A percentile compares a stretch with the other conserved stretches of the same genome.
Evolutionary conservation across 2,113 vertebrate genomes (phyloP).

Genomic region (Mustelus asterias): DNA sequence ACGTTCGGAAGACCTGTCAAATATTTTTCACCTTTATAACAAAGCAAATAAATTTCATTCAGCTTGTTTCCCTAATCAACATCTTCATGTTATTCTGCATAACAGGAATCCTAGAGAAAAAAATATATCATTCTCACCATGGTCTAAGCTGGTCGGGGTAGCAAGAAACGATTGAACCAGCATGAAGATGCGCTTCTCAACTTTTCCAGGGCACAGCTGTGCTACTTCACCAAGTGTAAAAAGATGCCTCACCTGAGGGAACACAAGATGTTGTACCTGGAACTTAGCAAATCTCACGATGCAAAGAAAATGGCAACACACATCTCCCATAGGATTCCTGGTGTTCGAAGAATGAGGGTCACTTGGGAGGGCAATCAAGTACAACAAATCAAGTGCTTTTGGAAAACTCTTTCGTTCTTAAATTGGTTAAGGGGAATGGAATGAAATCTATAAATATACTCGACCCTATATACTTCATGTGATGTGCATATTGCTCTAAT

Average conservation of each 20-base stretch:
- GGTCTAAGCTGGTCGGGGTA: constrained; percentile 47
- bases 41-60: neutral
- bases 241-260: constrained; percentile 73
- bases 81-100: neutral
- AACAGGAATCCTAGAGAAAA: neutral
- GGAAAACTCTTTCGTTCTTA: neutral
- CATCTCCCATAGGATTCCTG: neutral
- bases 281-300: neutral
- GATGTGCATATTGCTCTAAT: neutral
- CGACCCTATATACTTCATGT: neutral
- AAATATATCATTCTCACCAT: constrained; percentile 54
- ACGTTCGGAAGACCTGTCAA: neutral
- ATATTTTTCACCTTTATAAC: neutral
- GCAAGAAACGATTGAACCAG: constrained; percentile 82
- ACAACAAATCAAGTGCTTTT: neutral
- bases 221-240: constrained; percentile 80
- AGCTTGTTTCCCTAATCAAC: neutral
- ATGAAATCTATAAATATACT: neutral
- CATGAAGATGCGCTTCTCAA: constrained; percentile 70
- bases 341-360: neutral
- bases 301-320: neutral
- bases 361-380: neutral
- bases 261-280: constrained; percentile 3
- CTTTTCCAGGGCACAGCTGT: constrained; percentile 73
- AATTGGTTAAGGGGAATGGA: neutral